Conservation (phyloP, 2,797 vertebrate genomes). For the Malacoraja senta region DNA sequence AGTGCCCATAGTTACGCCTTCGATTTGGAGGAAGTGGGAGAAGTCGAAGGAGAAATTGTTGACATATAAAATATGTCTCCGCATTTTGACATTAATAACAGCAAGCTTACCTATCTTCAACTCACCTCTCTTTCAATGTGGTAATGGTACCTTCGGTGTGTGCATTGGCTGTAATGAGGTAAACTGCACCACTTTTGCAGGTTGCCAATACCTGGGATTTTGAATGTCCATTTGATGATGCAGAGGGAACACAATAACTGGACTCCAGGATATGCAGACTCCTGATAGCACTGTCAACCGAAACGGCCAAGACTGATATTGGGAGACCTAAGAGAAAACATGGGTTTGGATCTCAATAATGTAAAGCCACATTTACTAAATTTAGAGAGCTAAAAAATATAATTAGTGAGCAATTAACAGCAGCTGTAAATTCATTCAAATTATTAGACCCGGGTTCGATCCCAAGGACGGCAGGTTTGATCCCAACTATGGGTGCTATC, state of each 20-base stretch:
- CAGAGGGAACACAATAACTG: conserved; percentile 42
- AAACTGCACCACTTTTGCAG: conserved; percentile 60
- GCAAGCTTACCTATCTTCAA: neutral
- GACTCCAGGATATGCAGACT: conserved; percentile 63
- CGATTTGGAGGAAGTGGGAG: no score
- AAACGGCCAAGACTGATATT: conserved; percentile 51
- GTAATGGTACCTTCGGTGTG: conserved; percentile 43
- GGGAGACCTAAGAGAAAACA: conserved; percentile 50
- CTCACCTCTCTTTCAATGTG: conserved; percentile 61
- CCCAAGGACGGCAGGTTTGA: no score
- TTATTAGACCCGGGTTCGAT: neutral
- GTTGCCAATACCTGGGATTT: conserved; percentile 56
- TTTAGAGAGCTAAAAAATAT: neutral
- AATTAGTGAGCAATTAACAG: neutral
- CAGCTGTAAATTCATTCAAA: neutral
- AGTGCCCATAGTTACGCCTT: no score
- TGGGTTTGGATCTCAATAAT: neutral
- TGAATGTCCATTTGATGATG: conserved; percentile 37
- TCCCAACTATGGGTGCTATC: no score
- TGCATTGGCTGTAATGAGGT: conserved; percentile 52
- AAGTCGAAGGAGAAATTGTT: no score
- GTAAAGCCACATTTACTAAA: neutral
- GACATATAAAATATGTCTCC: neutral
- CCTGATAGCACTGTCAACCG: conserved; percentile 47
- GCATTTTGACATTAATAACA: no score